Evolutionary conservation across 2,797 vertebrate species (phyloP).

Genomic region (Taeniopygia guttata): DNA sequence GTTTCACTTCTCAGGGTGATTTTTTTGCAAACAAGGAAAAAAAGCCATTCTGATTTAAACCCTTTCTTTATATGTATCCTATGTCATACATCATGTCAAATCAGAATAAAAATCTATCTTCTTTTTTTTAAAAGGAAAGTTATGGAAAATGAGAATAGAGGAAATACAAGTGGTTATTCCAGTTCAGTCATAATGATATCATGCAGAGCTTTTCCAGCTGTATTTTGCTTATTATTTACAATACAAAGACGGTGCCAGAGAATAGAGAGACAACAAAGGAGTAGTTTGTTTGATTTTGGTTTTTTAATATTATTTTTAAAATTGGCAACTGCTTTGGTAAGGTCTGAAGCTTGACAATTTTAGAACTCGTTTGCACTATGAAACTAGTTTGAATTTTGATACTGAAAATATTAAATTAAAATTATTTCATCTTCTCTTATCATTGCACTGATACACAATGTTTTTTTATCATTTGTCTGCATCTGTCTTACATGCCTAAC

Average conservation of each 20-base stretch:
- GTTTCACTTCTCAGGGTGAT: not conserved
- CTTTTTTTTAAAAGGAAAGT: not conserved
- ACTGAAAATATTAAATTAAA: not conserved
- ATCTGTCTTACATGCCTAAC: not conserved
- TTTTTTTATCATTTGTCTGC: not conserved
- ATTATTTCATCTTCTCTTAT: not conserved
- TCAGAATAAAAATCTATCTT: not conserved
- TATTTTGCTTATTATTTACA: not conserved
- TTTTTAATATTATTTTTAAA: not conserved
- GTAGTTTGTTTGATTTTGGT: rapidly evolving
- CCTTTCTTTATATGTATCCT: not conserved
- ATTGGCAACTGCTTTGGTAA: not conserved
- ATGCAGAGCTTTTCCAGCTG: not conserved
- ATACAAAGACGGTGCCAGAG: not conserved
- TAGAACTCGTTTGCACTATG: not conserved
- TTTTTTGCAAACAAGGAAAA: not conserved
- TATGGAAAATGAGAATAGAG: not conserved
- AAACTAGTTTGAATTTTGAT: not conserved
- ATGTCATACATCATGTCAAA: not conserved
- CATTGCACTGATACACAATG: not conserved
- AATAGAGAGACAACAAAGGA: not conserved
- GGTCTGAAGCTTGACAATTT: not conserved
- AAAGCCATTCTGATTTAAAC: not conserved
- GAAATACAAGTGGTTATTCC: not conserved
- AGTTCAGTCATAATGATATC: not conserved